Conservation (phyloP, 2,797 vertebrate species). For the Lacerta agilis region DNA sequence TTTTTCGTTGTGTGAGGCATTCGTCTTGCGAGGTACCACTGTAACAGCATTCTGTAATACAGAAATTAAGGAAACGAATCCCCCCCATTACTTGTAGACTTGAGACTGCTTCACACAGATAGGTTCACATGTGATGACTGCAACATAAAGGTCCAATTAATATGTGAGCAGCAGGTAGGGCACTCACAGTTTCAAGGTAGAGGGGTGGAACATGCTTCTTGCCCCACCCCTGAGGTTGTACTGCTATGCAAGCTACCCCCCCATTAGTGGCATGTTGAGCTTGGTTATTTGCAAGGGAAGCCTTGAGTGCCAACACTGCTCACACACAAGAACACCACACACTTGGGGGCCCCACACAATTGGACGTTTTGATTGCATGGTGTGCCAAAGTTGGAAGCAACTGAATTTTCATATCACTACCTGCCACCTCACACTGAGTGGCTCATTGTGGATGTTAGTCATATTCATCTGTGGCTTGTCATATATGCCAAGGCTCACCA, state of each 20-base stretch:
- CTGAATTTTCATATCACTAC: background rate
- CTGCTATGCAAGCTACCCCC: too few species aligned
- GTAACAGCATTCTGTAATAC: background rate
- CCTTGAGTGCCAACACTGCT: background rate
- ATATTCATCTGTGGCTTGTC: background rate
- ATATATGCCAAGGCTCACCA: background rate
- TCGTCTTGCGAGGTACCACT: too few species aligned
- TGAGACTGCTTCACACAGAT: too few species aligned
- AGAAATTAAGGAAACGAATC: background rate
- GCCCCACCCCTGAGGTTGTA: background rate
- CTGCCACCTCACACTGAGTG: background rate
- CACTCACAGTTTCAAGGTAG: too few species aligned
- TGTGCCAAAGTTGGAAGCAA: background rate
- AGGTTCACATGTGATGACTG: too few species aligned
- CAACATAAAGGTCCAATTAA: too few species aligned
- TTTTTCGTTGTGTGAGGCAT: too few species aligned
- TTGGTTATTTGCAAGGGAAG: too few species aligned
- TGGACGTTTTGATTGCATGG: background rate
- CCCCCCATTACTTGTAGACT: background rate
- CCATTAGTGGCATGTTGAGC: too few species aligned
- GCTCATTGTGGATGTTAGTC: background rate
- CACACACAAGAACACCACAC: background rate
- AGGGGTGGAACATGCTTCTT: background rate
- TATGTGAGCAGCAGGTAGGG: too few species aligned
- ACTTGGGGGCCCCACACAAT: background rate